Evolutionary conservation across 2,888 invertebrate genomes (phyloP).

Genomic region (Thelaira solivaga): DNA sequence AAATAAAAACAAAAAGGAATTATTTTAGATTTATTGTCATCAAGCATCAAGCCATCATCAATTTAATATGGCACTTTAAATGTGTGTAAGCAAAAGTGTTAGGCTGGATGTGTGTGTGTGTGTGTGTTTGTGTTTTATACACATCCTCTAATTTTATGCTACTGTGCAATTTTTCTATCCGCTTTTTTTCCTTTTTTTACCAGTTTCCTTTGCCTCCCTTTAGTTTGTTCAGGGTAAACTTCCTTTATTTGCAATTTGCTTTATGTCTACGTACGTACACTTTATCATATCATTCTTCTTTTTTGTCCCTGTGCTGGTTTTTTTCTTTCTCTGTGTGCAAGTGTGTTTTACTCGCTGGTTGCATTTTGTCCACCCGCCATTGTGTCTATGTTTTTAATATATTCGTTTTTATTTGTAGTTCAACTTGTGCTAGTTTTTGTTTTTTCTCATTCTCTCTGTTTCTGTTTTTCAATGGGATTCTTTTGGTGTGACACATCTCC

Average conservation of each 20-base stretch:
- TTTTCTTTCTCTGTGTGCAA: neutral
- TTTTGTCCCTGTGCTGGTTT: neutral
- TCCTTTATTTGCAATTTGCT: slow-evolving; percentile 63
- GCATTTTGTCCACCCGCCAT: slow-evolving; percentile 17
- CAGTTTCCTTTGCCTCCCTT: neutral
- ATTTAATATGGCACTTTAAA: slow-evolving; percentile 14
- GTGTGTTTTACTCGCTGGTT: neutral
- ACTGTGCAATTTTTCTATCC: slow-evolving; percentile 49
- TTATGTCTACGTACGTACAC: slow-evolving; percentile 49
- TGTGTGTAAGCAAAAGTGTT: neutral
- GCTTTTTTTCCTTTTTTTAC: slow-evolving; percentile 1
- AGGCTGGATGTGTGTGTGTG: neutral
- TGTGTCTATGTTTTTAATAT: slow-evolving; percentile 23
- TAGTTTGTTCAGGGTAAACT: slow-evolving; percentile 49
- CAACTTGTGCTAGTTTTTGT: slow-evolving; percentile 48
- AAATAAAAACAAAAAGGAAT: too few relatives aligned
- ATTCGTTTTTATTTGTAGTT: slow-evolving; percentile 39
- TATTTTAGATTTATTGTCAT: slow-evolving; percentile 56
- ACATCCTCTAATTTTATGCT: slow-evolving; percentile 60
- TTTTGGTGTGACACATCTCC: slow-evolving; percentile 35
- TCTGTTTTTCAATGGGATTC: neutral
- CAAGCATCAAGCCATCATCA: slow-evolving; percentile 47
- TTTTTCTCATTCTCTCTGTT: neutral
- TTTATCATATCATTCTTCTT: slow-evolving; percentile 42
- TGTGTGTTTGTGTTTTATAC: neutral